Evolutionary conservation across 1,140 invertebrate genomes (phyloP).

Genomic region (Dufourea novaeangliae): DNA sequence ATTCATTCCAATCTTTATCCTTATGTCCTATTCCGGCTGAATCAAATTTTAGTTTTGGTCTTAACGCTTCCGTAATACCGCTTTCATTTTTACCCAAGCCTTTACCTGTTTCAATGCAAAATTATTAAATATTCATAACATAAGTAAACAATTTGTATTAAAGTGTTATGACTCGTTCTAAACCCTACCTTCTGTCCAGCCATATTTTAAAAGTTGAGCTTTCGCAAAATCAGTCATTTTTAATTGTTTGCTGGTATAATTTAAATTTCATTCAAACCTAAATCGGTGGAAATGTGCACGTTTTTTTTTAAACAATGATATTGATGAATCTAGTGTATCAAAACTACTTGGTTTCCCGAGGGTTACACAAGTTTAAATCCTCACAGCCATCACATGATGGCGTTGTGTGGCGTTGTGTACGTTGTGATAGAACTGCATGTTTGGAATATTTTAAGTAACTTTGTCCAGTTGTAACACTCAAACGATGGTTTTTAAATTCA

Average conservation of each 20-base stretch:
- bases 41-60: conserved; percentile 90
- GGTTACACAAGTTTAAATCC: background rate
- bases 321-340: background rate
- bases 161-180: background rate
- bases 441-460: background rate
- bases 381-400: background rate
- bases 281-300: background rate
- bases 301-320: background rate
- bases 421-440: background rate
- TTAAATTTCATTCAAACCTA: background rate
- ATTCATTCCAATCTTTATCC: conserved; percentile 86
- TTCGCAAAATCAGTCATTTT: conserved; percentile 83
- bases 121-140: background rate
- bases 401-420: too few species aligned
- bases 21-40: conserved; percentile 89
- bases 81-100: conserved; percentile 90
- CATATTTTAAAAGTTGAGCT: conserved; percentile 85
- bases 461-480: conserved; percentile 20
- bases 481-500: background rate
- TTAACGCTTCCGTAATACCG: conserved; percentile 88
- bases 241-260: background rate
- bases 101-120: conserved; percentile 83
- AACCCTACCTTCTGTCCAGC: conserved; percentile 85
- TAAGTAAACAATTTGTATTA: background rate
- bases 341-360: background rate